Evolutionary conservation across 2,113 vertebrate species (phyloP).

Genomic region (Butastur rufipennis): DNA sequence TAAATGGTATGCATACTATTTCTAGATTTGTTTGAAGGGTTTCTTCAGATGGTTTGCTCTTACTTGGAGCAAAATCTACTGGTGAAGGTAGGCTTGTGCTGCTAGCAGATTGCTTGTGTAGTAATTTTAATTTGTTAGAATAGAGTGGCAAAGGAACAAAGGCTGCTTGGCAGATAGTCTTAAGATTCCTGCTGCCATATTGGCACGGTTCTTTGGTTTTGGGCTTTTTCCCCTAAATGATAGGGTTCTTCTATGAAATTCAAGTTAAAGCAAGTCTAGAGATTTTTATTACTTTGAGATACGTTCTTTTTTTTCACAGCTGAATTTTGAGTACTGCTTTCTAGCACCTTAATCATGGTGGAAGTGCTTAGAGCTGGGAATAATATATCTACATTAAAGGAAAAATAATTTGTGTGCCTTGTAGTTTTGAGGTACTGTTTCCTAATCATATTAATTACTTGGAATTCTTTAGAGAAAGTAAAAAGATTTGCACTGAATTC

Average conservation of each 20-base stretch:
- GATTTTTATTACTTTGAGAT: slow-evolving; percentile 6
- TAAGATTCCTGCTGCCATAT: slow-evolving; percentile 2
- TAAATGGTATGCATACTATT: neutral
- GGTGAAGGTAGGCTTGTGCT: neutral
- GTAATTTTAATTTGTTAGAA: neutral
- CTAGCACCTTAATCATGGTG: neutral
- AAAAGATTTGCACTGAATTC: slow-evolving; percentile 11
- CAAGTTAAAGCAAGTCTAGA: neutral
- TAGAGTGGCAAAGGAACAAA: slow-evolving; percentile 3
- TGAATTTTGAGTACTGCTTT: neutral
- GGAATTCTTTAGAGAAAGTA: slow-evolving; percentile 21
- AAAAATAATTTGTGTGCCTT: neutral
- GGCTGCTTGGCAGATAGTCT: slow-evolving; percentile 12
- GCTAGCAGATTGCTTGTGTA: neutral
- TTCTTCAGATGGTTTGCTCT: neutral
- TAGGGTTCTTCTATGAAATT: neutral
- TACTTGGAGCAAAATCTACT: neutral
- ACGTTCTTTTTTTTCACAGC: neutral
- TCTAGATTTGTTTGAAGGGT: neutral
- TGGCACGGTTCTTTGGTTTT: neutral
- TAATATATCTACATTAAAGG: neutral
- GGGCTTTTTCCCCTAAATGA: neutral
- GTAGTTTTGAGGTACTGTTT: slow-evolving; percentile 15
- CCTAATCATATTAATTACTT: slow-evolving; percentile 37
- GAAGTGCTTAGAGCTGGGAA: neutral